A percentile compares a stretch with the other conserved stretches of the same genome.
phyloP scores from a whole-genome alignment of 2,797 vertebrate genomes.

The Anabacerthia variegaticeps region DNA sequence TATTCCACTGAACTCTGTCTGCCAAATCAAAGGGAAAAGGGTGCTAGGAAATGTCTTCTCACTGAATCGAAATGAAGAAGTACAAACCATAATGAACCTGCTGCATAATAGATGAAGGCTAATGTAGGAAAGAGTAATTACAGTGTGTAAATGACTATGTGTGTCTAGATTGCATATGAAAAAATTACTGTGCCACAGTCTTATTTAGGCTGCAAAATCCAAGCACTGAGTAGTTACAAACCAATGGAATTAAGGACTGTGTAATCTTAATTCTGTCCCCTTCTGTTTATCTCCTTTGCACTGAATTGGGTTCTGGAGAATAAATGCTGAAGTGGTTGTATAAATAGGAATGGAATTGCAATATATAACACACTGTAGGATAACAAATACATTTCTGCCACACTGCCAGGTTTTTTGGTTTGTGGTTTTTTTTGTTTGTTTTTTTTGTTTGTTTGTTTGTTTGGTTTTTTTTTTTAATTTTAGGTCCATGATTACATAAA shows the following conservation, averaged over 20 bases:
- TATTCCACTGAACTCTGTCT: not conserved
- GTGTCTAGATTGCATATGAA: not conserved
- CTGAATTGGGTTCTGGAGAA: not conserved
- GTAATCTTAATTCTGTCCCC: not conserved
- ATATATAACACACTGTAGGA: not conserved
- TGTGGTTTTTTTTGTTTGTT: no score
- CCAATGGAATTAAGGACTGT: not conserved
- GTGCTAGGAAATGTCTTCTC: not conserved
- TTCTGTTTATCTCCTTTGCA: not conserved
- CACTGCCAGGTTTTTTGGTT: no score
- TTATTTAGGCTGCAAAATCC: not conserved
- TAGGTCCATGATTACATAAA: not conserved
- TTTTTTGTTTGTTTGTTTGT: no score
- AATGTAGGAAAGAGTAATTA: not conserved
- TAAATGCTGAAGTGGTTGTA: not conserved
- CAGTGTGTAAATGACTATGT: rapidly evolving
- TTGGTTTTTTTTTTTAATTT: not conserved
- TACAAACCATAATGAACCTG: not conserved
- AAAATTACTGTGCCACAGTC: not conserved
- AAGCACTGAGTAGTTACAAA: not conserved
- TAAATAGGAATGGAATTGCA: not conserved
- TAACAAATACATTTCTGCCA: not conserved
- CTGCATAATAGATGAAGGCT: not conserved
- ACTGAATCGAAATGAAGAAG: not conserved
- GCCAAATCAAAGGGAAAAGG: not conserved